A percentile compares a stretch with the other conserved stretches of the same genome.
Evolutionary conservation across 2,888 invertebrate species (phyloP).

Genomic region (Plemyria rubiginata): DNA sequence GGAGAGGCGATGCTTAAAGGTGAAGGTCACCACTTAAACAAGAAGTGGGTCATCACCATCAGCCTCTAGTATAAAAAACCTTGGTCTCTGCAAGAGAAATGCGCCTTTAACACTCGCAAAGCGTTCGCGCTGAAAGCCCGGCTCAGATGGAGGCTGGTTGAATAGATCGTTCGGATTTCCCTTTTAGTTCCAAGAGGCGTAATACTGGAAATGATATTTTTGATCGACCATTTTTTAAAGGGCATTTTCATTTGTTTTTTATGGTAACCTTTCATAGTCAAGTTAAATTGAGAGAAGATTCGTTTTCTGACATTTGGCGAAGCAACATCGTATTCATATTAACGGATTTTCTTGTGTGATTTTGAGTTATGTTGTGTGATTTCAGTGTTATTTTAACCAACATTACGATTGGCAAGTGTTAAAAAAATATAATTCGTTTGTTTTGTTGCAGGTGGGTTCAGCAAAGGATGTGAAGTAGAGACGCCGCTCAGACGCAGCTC

Average conservation of each 20-base stretch:
- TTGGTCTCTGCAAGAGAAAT: slow-evolving; percentile 1
- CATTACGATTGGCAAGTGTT: no score
- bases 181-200: slow-evolving; percentile 26
- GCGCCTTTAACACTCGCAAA: slow-evolving; percentile 22
- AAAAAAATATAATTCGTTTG: neutral
- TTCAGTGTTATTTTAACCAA: no score
- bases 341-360: no score
- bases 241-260: slow-evolving; percentile 7
- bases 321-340: no score
- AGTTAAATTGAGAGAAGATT: neutral
- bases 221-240: slow-evolving; percentile 20
- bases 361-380: no score
- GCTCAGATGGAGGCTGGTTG: slow-evolving; percentile 23
- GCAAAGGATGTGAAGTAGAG: slow-evolving; percentile 72
- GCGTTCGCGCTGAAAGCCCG: slow-evolving; percentile 31
- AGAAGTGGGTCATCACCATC: no score
- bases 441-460: slow-evolving; percentile 60
- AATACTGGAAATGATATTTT: slow-evolving; percentile 24
- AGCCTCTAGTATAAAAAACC: no score
- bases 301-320: no score
- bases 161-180: slow-evolving; percentile 30
- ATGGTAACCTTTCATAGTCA: neutral
- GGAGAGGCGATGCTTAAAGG: no score
- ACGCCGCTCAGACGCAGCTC: slow-evolving; percentile 47
- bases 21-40: no score